Conservation (phyloP, 1,140 invertebrate genomes). For the Homalodisca vitripennis region DNA sequence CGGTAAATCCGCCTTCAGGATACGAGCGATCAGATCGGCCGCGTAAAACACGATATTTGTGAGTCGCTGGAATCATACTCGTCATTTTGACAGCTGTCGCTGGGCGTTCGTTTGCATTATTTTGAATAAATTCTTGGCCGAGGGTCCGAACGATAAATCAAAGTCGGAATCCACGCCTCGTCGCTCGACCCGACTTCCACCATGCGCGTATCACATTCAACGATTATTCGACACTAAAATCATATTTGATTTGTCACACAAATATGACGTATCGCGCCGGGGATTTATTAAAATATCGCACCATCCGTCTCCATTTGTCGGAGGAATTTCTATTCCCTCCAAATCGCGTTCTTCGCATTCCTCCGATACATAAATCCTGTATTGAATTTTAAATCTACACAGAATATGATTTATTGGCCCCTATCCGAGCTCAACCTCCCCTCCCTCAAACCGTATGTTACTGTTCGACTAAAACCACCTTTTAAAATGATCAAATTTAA, state of each 20-base stretch:
- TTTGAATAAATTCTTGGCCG: not conserved
- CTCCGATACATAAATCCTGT: too few species aligned
- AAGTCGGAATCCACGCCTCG: not conserved
- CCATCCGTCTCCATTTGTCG: not conserved
- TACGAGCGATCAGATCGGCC: not conserved
- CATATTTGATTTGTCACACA: too few species aligned
- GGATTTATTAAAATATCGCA: not conserved
- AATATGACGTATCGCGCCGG: not conserved
- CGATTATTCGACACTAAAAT: too few species aligned
- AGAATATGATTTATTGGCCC: too few species aligned
- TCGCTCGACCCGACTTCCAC: too few species aligned
- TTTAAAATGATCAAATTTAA: too few species aligned
- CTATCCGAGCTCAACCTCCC: too few species aligned
- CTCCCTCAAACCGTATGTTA: too few species aligned
- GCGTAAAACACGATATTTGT: not conserved
- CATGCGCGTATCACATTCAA: too few species aligned
- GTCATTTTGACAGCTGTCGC: not conserved
- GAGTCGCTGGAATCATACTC: not conserved
- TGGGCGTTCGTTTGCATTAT: not conserved
- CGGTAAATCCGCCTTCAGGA: too few species aligned
- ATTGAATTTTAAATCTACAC: too few species aligned
- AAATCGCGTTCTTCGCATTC: not conserved
- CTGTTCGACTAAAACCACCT: too few species aligned
- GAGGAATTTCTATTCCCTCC: not conserved
- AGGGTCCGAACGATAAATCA: not conserved